Evolutionary conservation across 2,797 vertebrate genomes (phyloP).

Genomic region (Sebastes variabilis): DNA sequence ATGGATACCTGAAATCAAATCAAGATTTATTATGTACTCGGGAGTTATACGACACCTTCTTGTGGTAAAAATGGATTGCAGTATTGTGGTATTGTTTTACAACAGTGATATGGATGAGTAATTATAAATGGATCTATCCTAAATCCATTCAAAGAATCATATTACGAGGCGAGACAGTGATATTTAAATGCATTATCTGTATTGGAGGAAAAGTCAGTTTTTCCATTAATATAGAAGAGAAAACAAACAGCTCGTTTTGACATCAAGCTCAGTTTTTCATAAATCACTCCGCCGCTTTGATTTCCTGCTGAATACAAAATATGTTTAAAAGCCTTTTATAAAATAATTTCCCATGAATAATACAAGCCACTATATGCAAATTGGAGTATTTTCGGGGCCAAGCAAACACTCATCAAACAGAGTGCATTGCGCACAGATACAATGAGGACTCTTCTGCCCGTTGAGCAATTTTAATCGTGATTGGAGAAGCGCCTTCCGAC

Average conservation of each 20-base stretch:
- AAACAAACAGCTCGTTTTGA: slow-evolving; percentile 30
- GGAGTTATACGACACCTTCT: slow-evolving; percentile 2
- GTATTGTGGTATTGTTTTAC: slow-evolving; percentile 28
- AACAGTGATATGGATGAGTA: slow-evolving; percentile 11
- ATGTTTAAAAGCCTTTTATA: slow-evolving; percentile 27
- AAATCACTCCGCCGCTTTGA: slow-evolving; percentile 35
- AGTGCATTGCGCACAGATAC: slow-evolving; percentile 12
- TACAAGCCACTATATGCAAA: slow-evolving; percentile 41
- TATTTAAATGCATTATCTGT: slow-evolving; percentile 17
- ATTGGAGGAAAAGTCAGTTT: neutral
- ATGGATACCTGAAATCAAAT: slow-evolving; percentile 33
- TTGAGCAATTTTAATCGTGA: slow-evolving; percentile 24
- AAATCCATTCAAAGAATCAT: slow-evolving; percentile 6
- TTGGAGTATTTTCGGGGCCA: slow-evolving; percentile 19
- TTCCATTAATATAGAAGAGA: neutral
- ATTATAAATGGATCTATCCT: slow-evolving; percentile 12
- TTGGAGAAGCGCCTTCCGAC: neutral
- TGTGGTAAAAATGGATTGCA: slow-evolving; percentile 9
- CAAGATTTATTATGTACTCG: slow-evolving; percentile 12
- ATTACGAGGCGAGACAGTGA: neutral
- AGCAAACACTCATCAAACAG: slow-evolving; percentile 28
- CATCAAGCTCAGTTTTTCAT: slow-evolving; percentile 11
- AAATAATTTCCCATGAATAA: slow-evolving; percentile 34
- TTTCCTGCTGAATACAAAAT: slow-evolving; percentile 22
- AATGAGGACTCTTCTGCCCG: slow-evolving; percentile 17